phyloP scores from a whole-genome alignment of 2,888 invertebrate species.

The Lamproptera curius region DNA sequence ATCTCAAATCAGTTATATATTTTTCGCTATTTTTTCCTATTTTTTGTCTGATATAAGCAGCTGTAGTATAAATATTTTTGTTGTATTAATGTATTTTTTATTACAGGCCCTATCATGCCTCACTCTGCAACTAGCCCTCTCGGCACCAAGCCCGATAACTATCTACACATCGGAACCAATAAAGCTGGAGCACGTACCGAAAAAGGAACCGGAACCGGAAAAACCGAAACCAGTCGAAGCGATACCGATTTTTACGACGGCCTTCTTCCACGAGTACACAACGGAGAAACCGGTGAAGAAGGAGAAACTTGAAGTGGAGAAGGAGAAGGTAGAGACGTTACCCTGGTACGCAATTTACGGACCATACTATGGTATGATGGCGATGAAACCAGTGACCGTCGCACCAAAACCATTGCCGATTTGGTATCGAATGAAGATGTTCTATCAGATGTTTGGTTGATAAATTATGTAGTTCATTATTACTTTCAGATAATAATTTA shows the following conservation, averaged over 20 bases:
- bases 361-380: conserved; percentile 2
- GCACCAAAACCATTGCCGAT: conserved; percentile 1
- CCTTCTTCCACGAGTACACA: background rate
- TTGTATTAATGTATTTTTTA: background rate
- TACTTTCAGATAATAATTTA: no score
- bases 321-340: background rate
- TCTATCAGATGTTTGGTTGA: conserved; percentile 13
- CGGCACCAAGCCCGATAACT: conserved; percentile 9
- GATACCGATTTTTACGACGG: background rate
- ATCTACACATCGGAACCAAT: conserved; percentile 18
- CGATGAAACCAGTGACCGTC: background rate
- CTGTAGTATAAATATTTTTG: no score
- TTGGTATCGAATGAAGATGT: conserved; percentile 13
- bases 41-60: no score
- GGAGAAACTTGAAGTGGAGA: conserved; percentile 7
- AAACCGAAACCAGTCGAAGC: background rate
- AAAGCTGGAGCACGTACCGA: conserved; percentile 7
- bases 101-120: conserved; percentile 2
- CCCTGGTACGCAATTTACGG: conserved; percentile 2
- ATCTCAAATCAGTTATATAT: no score
- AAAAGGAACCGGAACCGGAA: conserved; percentile 1
- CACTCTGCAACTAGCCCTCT: background rate
- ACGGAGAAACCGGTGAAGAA: conserved; percentile 7
- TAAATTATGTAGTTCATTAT: no score
- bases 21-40: no score